Percentiles rank a stretch among this genome's conserved stretches.
phyloP scores from a whole-genome alignment of 2,888 invertebrate genomes.

The Melipona bicolor region DNA sequence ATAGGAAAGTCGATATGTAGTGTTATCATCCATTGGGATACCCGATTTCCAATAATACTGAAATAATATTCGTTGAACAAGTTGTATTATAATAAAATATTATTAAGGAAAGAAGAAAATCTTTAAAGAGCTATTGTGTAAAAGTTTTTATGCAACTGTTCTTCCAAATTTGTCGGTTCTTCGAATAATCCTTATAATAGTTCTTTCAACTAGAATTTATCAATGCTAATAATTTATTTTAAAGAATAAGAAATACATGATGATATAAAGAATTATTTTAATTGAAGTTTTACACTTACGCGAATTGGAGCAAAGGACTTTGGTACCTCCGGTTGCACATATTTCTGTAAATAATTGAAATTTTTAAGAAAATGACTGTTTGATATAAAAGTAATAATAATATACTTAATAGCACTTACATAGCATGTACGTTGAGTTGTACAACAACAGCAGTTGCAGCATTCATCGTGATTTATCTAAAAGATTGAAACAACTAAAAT shows the following conservation, averaged over 20 bases:
- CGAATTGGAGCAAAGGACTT: conserved; percentile 84
- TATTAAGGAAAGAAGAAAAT: background rate
- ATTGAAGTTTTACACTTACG: conserved; percentile 45
- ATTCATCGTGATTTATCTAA: conserved; percentile 77
- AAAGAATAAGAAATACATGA: background rate
- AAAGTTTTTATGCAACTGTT: no score
- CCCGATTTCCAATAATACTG: conserved; percentile 83
- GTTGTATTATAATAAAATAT: background rate
- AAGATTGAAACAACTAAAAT: conserved; percentile 21
- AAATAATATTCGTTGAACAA: conserved; percentile 4
- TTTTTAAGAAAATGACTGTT: background rate
- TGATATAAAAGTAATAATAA: background rate
- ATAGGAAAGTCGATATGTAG: conserved; percentile 85
- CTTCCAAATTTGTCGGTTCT: no score
- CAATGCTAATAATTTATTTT: no score
- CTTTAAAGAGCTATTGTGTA: background rate
- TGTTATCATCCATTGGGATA: conserved; percentile 86
- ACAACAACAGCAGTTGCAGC: conserved; percentile 80
- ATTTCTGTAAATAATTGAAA: conserved; percentile 71
- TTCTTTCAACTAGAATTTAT: no score
- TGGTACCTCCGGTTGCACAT: conserved; percentile 78
- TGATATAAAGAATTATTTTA: background rate
- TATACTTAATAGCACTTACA: conserved; percentile 60
- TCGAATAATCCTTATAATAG: no score
- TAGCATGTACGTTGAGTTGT: conserved; percentile 69